Percentiles rank a stretch among this genome's conserved stretches.
These are phyloP conservation scores for Eutrigla gurnardus DNA, from an alignment of 2,797 vertebrate genomes.

Conservation along the genomic window DNA sequence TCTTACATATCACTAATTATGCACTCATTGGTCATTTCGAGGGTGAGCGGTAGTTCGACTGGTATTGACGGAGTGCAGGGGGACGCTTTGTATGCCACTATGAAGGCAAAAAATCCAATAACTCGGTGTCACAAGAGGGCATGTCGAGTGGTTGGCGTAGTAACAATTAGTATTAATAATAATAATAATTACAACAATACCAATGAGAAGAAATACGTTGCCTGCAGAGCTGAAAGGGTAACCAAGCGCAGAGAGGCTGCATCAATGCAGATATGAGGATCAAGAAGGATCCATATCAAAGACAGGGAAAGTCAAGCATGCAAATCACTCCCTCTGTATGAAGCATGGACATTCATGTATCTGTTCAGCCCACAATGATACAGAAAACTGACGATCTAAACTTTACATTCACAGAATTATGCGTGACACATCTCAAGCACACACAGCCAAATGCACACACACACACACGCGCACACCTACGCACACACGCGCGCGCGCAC, in stretches of 20 bases:
- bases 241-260: conserved; percentile 56
- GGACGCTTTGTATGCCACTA: conserved; percentile 59
- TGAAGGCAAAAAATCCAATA: conserved; percentile 54
- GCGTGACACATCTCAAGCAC: conserved; percentile 13
- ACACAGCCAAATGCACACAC: background rate
- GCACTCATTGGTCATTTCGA: conserved; percentile 66
- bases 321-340: background rate
- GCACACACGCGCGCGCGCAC: conserved; percentile 4
- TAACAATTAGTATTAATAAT: conserved; percentile 30
- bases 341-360: background rate
- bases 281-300: conserved; percentile 28
- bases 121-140: conserved; percentile 41
- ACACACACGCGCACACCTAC: conserved; percentile 11
- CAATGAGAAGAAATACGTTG: conserved; percentile 25
- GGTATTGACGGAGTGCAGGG: conserved; percentile 63
- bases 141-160: conserved; percentile 4
- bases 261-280: conserved; percentile 59
- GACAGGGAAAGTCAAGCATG: conserved; percentile 7
- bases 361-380: background rate
- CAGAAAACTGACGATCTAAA: conserved; percentile 14
- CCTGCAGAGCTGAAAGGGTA: conserved; percentile 45
- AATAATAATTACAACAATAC: conserved; percentile 14
- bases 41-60: conserved; percentile 66
- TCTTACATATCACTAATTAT: conserved; percentile 65
- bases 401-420: conserved; percentile 22